Evolutionary conservation across 2,797 vertebrate species (phyloP).

Genomic region (Melanotaenia pygmaea): DNA sequence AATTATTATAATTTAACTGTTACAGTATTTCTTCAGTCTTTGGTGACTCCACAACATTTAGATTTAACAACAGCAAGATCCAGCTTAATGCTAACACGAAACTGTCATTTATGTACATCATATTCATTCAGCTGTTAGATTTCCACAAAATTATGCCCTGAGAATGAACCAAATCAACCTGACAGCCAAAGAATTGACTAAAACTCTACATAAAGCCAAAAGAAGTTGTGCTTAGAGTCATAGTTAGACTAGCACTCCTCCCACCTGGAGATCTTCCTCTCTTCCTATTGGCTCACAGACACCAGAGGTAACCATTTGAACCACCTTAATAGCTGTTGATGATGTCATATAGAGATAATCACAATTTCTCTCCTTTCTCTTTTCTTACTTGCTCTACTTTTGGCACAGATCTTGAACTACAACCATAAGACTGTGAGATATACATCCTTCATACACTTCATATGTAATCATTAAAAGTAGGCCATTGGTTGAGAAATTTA

Average conservation of each 20-base stretch:
- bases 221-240: neutral
- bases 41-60: neutral
- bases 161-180: constrained; percentile 11
- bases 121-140: neutral
- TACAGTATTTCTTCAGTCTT: neutral
- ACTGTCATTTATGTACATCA: neutral
- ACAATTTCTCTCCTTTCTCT: constrained; percentile 15
- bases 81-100: neutral
- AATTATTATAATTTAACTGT: neutral
- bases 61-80: constrained; percentile 6
- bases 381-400: constrained; percentile 26
- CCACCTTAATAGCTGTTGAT: constrained; percentile 29
- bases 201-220: neutral
- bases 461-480: constrained; percentile 14
- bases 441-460: constrained; percentile 9
- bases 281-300: constrained; percentile 22
- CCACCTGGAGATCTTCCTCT: neutral
- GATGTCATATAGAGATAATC: constrained; percentile 46
- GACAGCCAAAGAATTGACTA: neutral
- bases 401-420: constrained; percentile 28
- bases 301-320: constrained; percentile 5
- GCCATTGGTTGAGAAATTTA: neutral
- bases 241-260: neutral
- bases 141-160: neutral
- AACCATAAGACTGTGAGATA: constrained; percentile 32